Base-by-base conservation (phyloP, 2,888 invertebrate genomes). In the Lutraria lutraria region DNA sequence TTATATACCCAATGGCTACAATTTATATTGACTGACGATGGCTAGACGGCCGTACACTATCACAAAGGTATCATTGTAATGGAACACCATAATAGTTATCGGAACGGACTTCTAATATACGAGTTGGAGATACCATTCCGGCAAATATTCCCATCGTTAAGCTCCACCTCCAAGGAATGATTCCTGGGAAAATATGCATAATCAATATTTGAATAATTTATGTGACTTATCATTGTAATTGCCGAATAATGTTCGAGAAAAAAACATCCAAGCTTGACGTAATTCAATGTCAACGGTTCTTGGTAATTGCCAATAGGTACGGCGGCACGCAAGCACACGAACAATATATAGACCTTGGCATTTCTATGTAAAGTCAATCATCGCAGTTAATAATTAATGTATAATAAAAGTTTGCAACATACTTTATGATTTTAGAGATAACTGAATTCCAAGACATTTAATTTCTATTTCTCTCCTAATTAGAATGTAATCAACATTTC, bases 171-270 rank as follows among this genome's bases (percentile, higher is more conserved):
- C 31, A 4, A 31, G 19, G 13, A 31, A n/a, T 34, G 34, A 34
- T 76, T 76, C 76, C 76, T 76, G 76, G 76, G 76, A 76, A 76
- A 76, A 76, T 34, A 76, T 8, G 10, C 4, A 25, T 25, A 68
- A n/a, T 68, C 63, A 68, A 68, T 68, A 68, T 68, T 68, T 68
- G 63, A 68, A 68, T 25, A 25, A 68, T 68, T 0, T 68, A 25
- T 68, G 25, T 25, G 63, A 25, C 63, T 68, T 68, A 68, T 68
- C 63, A 25, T 68, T 68, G 63, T 68, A 68, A 68, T 79, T 29
- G 31, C 79, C 15, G 34, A 79, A 43, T 25, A n/a, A 25, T n/a
- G 63, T n/a, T 68, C 21, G 63, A n/a, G 63, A 25, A 25, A 3
- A 63, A 68, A 68, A 68, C 63, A 68, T 68, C 25, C 63, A 13